phyloP scores from a whole-genome alignment of 2,797 vertebrate genomes.

The Austrolebias charrua region DNA sequence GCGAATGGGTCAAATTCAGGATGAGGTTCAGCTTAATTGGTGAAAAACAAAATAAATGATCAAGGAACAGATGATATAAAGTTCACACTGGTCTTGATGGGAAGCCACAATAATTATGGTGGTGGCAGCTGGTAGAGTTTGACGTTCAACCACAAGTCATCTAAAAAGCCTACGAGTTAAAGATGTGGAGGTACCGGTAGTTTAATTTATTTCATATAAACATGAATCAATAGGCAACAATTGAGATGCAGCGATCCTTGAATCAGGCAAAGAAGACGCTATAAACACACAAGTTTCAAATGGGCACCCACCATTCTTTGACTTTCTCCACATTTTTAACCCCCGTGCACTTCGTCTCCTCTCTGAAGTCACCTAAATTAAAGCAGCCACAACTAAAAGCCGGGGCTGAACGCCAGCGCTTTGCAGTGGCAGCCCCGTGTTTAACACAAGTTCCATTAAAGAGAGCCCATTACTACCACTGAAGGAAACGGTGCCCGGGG shows the following conservation, averaged over 20 bases:
- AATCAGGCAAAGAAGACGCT: constrained; percentile 28
- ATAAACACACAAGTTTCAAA: constrained; percentile 20
- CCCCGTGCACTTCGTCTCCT: constrained; percentile 65
- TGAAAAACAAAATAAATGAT: constrained; percentile 13
- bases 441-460: constrained; percentile 87
- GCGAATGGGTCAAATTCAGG: constrained; percentile 21
- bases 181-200: constrained; percentile 6
- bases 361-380: constrained; percentile 77
- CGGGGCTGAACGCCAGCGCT: constrained; percentile 75
- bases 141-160: constrained; percentile 39
- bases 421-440: constrained; percentile 78
- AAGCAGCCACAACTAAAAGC: constrained; percentile 76
- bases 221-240: too few species aligned
- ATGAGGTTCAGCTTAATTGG: constrained; percentile 10
- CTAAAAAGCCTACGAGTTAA: constrained; percentile 28
- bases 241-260: constrained; percentile 47
- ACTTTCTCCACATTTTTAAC: constrained; percentile 41
- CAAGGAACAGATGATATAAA: constrained; percentile 34
- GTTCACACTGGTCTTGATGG: constrained; percentile 44
- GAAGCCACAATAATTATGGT: constrained; percentile 52
- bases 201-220: constrained; percentile 6
- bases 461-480: constrained; percentile 83
- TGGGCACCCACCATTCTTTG: constrained; percentile 46
- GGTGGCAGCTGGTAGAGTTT: constrained; percentile 52
- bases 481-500: constrained; percentile 80